Conservation (phyloP, 2,888 invertebrate species). For the Amphimallon solstitiale region DNA sequence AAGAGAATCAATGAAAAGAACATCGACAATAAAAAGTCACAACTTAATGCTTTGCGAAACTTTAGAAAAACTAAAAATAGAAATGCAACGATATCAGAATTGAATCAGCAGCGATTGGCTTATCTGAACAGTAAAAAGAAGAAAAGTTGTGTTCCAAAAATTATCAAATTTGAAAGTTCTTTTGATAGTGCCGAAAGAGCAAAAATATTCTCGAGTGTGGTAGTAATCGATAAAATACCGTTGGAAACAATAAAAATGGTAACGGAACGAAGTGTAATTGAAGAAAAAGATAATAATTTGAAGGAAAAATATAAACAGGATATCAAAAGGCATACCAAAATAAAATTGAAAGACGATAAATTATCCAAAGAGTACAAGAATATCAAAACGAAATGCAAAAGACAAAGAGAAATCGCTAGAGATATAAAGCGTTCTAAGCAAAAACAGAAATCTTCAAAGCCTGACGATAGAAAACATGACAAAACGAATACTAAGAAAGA, state of each 20-base stretch:
- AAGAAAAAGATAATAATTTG: not conserved
- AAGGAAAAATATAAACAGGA: not conserved
- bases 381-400: not conserved
- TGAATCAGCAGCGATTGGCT: too few species aligned
- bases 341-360: not conserved
- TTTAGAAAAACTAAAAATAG: not conserved
- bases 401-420: not conserved
- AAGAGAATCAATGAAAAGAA: not conserved
- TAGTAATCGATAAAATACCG: conserved; percentile 13
- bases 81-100: not conserved
- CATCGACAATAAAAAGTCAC: too few species aligned
- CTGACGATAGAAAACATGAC: not conserved
- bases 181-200: not conserved
- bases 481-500: not conserved
- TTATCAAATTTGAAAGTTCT: not conserved
- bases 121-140: too few species aligned
- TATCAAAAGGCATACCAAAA: too few species aligned
- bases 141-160: not conserved
- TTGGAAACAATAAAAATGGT: not conserved
- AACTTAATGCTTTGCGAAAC: too few species aligned
- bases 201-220: conserved; percentile 9
- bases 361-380: not conserved
- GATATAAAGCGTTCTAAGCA: not conserved
- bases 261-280: not conserved
- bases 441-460: not conserved